Evolutionary conservation across 1,140 invertebrate species (phyloP), one percentile per base, ranked within the genome.

Genomic region (Aricia agestis): DNA sequence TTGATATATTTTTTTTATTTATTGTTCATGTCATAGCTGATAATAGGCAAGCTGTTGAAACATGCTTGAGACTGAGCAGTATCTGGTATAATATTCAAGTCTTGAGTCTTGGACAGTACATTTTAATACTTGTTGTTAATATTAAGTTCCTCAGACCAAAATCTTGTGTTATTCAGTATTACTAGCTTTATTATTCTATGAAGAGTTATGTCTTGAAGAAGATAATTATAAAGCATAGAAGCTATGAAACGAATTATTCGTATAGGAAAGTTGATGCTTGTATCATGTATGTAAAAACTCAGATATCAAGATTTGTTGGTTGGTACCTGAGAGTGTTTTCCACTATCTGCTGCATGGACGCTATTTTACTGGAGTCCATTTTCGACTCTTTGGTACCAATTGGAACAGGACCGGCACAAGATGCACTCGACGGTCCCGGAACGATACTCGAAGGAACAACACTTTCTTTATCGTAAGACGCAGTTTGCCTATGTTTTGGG

Each of bases 401-500:
- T 70, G 85, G 75, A 68, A 76, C 78, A 71, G 71, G 80, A 76
- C 78, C 79, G 74, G 81, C 71, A 63, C 78, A 79, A 66, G 84
- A 68, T 69, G 77, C 79, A 75, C 79, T 80, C 69, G 87, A 89
- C 66, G 87, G 81, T 73, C 84, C 86, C 72, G 87, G 84, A 77
- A 81, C 80, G 74, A 77, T 78, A 79, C 78, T 89, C 74, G 87
- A 73, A 83, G 81, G 80, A 76, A 79, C 80, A 81, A 87, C 82
- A 87, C 82, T 87, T 84, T 89, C 89, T 89, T 90, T 89, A 91
- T 86, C 83, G 80, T 91, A 89, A 91, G 89, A 91, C 89, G 89
- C 89, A 91, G 83, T 89, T 91, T 91, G 87, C 87, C 87, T 91
- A 89, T 91, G 89, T 91, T 91, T 91, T 91, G 89, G 86, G 90